phyloP scores from a whole-genome alignment of 2,113 vertebrate genomes.

The Apteryx mantelli region DNA sequence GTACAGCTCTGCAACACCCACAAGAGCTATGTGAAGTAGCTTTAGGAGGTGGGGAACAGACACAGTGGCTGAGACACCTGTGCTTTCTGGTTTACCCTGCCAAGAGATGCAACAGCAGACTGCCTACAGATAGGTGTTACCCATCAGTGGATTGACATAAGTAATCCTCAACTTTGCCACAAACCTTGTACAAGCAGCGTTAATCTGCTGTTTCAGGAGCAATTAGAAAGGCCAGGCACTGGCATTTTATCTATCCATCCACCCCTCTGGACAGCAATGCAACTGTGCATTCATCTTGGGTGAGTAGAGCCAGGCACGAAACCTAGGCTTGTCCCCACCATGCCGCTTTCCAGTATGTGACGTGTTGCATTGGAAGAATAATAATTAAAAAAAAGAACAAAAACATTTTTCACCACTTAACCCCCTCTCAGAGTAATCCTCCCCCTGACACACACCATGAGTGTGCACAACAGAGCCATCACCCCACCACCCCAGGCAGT shows the following conservation, averaged over 20 bases:
- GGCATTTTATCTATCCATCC: neutral
- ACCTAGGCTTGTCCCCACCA: neutral
- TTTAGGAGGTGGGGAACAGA: neutral
- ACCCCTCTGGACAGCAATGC: neutral
- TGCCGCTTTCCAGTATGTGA: neutral
- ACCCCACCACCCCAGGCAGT: neutral
- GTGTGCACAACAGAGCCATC: neutral
- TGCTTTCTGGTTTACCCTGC: neutral
- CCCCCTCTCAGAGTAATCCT: neutral
- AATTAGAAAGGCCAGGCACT: neutral
- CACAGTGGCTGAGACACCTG: neutral
- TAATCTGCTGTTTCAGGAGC: neutral
- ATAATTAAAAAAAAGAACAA: neutral
- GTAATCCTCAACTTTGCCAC: neutral
- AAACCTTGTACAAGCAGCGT: neutral
- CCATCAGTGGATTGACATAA: neutral
- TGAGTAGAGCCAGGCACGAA: neutral
- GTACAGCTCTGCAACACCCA: neutral
- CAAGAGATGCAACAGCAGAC: neutral
- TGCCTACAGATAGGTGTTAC: neutral
- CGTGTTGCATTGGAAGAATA: too few relatives aligned
- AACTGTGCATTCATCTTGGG: accelerated
- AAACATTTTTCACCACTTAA: neutral
- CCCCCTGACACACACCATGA: neutral
- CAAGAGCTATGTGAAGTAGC: neutral